Evolutionary conservation across 2,113 vertebrate genomes (phyloP).

Genomic region (Albula glossodonta): DNA sequence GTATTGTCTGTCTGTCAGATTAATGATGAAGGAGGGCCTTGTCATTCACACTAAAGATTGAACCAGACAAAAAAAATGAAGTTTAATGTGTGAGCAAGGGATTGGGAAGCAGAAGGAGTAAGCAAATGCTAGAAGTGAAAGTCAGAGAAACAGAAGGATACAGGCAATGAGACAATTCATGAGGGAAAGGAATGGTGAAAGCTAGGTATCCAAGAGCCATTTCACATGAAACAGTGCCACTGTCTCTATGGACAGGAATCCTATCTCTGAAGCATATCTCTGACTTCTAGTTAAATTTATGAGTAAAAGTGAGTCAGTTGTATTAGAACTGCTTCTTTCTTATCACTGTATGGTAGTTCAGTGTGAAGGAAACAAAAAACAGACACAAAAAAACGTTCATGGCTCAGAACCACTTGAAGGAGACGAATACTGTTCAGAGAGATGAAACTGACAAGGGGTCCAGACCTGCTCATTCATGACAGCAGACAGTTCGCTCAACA

Average conservation of each 20-base stretch:
- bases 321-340: no score
- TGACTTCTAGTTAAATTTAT: neutral
- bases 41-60: neutral
- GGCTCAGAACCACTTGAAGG: no score
- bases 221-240: no score
- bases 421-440: neutral
- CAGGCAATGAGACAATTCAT: neutral
- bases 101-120: neutral
- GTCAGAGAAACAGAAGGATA: no score
- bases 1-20: neutral
- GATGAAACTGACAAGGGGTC: neutral
- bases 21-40: neutral
- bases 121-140: neutral
- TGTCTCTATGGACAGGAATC: no score
- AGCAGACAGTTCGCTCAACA: conserved; percentile 87
- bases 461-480: conserved; percentile 96
- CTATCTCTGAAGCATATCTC: no score
- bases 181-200: neutral
- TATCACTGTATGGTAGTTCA: no score
- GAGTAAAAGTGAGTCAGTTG: no score
- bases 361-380: no score
- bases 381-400: neutral
- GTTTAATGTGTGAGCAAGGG: neutral
- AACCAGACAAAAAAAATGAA: neutral
- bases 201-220: neutral